Base-by-base conservation (phyloP, 1,140 invertebrate genomes). In the Chrysoperla carnea region DNA sequence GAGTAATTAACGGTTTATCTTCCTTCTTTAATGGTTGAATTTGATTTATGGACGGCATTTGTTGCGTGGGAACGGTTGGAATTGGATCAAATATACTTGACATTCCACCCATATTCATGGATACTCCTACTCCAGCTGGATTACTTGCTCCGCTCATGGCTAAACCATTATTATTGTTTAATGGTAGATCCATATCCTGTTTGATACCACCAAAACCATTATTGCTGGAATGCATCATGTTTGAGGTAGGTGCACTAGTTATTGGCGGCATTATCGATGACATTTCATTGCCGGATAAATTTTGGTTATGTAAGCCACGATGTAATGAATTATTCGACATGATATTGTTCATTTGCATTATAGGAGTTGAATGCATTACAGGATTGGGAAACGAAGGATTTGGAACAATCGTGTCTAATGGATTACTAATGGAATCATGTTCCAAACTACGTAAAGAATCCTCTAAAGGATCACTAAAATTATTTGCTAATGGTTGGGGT, bases 31-130 rank as follows among this genome's bases (percentile, higher is more conserved):
- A 47, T 11, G 66, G 53, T 56, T 42, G 66, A 52, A 53, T 62
- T 62, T 9, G 67, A 63, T 42, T 59, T 37, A 60, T 50, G 1
- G 52, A 46, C 29, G 57, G 46, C 41, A 41, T 29, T 33, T 41
- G 40, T 39, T 27, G 38, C 6, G 38, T 56, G 15, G 58, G 54
- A 9, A 59, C 50, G 11, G 67, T 56, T 15, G 69, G 68, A 14
- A 73, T 41, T 0, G 75, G 72, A 56, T 80, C 76, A 46, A 80
- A 81, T 45, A 80, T 75, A 3, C 76, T 78, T 1, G 68, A 53
- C 14, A 67, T 64, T 7, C 57, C 49, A 23, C 17, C 17, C 39
- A 66, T 54, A n/a, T 65, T 53, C 52, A 60, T 63, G 1, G 64
- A 55, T 15, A 70, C 64, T 4, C 64, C 60, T 4, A 60, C 54